Evolutionary conservation across 2,888 invertebrate species (phyloP), one percentile per base, ranked within the genome.

Genomic region (Ophion ventricosus): DNA sequence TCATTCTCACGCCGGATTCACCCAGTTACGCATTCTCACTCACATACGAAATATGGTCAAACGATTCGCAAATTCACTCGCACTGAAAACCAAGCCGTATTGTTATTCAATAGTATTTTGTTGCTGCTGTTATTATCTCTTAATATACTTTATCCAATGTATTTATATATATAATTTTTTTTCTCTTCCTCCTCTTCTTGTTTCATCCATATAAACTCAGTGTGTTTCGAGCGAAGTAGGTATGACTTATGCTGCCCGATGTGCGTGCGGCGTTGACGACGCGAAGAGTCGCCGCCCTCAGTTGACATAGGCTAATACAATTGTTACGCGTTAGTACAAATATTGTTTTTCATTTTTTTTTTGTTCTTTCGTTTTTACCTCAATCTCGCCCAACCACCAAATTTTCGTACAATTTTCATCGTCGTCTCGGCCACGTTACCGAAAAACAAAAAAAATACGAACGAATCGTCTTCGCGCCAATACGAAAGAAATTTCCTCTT

Each of bases 21-120:
- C 14, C 70, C 35, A 11, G n/a, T 70, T 49, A 20, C 17, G 56
- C 69, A 61, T 14, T 72, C 54, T 49, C 72, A 85, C 20, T 84
- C 83, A 72, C 86, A 80, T 84, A 82, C 84, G 78, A 64, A 73
- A 66, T 64, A 84, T 83, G 84, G 82, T 86, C 80, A 85, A 87
- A 86, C 82, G 80, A 74, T 81, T 74, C 80, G 70, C 84, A 84
- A 83, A 78, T 83, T 84, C 86, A 87, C 89, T 87, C 89, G 87
- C 93, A 93, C 93, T 93, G 91, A 93, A 93, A 94, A 94, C 93
- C 93, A 94, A 94, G 94, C 94, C 92, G 92, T 93, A 93, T 93
- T 88, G 92, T 90, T 88, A 87, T 87, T 89, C 85, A 90, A 89
- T 90, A 89, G 88, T 89, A 87, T 88, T 88, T 87, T 88, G 87